Conservation (phyloP, 2,113 vertebrate species). For the Platysternon megacephalum region DNA sequence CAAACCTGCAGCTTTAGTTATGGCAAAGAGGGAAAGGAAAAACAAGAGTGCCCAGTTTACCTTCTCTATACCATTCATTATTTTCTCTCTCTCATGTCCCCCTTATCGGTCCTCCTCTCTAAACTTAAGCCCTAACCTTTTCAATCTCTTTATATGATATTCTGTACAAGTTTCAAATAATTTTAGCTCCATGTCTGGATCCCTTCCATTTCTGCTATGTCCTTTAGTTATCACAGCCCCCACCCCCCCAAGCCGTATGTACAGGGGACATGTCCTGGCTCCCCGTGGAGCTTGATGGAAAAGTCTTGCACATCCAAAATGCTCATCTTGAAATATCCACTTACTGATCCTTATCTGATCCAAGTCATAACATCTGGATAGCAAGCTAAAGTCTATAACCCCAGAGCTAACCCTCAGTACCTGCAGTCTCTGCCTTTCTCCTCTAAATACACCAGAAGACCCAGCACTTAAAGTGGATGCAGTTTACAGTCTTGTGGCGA, state of each 20-base stretch:
- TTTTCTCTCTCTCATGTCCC: background rate
- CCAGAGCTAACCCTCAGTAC: background rate
- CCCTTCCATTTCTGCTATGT: background rate
- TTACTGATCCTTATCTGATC: background rate
- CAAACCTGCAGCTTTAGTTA: background rate
- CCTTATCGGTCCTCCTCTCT: background rate
- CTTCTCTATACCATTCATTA: background rate
- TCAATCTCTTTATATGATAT: background rate
- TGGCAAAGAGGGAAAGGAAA: background rate
- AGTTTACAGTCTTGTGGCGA: background rate
- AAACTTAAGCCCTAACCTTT: background rate
- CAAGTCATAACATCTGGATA: background rate
- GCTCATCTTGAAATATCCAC: background rate
- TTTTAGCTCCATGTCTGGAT: background rate
- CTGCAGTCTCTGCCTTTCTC: background rate
- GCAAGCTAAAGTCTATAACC: background rate
- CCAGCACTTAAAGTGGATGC: background rate
- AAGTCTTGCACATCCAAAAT: background rate
- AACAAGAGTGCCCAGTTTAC: background rate
- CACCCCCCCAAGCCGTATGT: background rate
- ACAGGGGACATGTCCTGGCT: background rate
- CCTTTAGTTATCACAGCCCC: background rate
- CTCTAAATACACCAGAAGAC: background rate
- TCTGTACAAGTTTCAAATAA: background rate
- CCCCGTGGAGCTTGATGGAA: background rate